phyloP scores from a whole-genome alignment of 2,113 vertebrate species.

The Pholis gunnellus region DNA sequence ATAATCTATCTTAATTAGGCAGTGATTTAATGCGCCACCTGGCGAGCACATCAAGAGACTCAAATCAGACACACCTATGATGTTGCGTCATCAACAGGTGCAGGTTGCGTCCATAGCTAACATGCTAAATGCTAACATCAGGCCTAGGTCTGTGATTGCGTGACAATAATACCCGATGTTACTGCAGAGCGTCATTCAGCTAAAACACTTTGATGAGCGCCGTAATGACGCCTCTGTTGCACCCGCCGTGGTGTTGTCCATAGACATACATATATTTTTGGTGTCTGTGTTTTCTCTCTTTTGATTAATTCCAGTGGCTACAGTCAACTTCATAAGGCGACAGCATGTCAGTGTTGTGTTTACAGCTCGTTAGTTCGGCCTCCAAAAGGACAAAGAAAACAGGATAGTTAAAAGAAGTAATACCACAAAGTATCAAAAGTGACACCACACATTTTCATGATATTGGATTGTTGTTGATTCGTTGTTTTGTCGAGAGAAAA shows the following conservation, averaged over 20 bases:
- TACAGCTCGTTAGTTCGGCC: neutral
- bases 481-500: too few species aligned
- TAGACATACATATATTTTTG: neutral
- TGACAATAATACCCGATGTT: neutral
- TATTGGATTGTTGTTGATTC: neutral
- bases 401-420: neutral
- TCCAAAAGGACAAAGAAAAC: neutral
- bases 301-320: neutral
- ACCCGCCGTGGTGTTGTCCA: too few species aligned
- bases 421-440: neutral
- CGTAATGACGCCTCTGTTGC: neutral
- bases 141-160: too few species aligned
- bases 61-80: neutral
- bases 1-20: neutral
- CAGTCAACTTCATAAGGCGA: neutral
- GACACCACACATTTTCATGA: neutral
- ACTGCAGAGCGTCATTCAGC: neutral
- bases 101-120: neutral
- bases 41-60: neutral
- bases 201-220: neutral
- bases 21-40: neutral
- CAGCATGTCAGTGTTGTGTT: neutral
- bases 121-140: neutral
- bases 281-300: neutral
- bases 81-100: constrained; percentile 1